Percentiles rank a stretch among this genome's conserved stretches.
Conservation (phyloP, 2,113 vertebrate genomes). For the Nothobranchius furzeri region DNA sequence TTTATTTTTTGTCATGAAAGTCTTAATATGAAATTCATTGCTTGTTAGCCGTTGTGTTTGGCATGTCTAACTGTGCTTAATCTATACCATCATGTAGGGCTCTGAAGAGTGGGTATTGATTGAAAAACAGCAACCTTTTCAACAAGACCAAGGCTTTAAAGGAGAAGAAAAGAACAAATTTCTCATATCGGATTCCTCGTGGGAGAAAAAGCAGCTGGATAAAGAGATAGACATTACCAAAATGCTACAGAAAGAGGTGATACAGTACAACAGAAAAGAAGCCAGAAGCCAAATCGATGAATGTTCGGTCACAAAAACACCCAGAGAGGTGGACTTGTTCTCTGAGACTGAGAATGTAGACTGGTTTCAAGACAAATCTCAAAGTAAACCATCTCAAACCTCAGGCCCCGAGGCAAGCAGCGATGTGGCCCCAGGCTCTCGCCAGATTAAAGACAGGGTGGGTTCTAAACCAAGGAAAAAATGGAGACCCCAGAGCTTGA, state of each 20-base stretch:
- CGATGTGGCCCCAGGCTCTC: conserved; percentile 18
- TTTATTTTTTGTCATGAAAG: conserved; percentile 14
- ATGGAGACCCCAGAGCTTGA: conserved; percentile 77
- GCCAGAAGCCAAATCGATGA: conserved; percentile 72
- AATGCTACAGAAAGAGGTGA: conserved; percentile 76
- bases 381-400: conserved; percentile 42
- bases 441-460: conserved; percentile 41
- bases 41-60: conserved; percentile 49
- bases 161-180: conserved; percentile 70
- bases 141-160: conserved; percentile 82
- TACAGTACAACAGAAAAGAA: conserved; percentile 72
- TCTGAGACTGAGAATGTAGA: conserved; percentile 56
- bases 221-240: conserved; percentile 65
- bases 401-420: conserved; percentile 41
- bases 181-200: conserved; percentile 64
- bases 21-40: conserved; percentile 36
- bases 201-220: conserved; percentile 69
- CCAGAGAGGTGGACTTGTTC: conserved; percentile 46
- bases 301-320: conserved; percentile 56
- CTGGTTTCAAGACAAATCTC: conserved; percentile 52
- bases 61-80: conserved; percentile 91
- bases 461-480: conserved; percentile 66
- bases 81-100: conserved; percentile 96
- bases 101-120: conserved; percentile 99
- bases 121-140: conserved; percentile 90